Percentiles rank a stretch among this genome's conserved stretches.
These are phyloP conservation scores for Petaurus breviceps DNA, from an alignment of 2,113 vertebrate genomes.

Conservation along the genomic window DNA sequence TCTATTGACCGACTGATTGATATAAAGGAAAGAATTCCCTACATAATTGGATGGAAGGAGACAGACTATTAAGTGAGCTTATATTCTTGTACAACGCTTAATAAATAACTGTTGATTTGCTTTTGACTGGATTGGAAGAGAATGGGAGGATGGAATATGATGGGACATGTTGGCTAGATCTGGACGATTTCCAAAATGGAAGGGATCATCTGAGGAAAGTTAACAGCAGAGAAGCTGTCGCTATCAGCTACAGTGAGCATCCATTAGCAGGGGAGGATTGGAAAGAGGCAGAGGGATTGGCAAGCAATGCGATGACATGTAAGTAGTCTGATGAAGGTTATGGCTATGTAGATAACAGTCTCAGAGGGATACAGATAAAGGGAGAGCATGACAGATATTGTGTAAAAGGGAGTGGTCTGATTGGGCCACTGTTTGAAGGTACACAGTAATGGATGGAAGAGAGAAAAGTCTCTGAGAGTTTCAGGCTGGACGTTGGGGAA, in stretches of 20 bases:
- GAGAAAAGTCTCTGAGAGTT: background rate
- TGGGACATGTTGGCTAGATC: background rate
- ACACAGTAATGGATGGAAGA: background rate
- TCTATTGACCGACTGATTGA: background rate
- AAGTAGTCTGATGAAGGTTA: background rate
- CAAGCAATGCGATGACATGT: background rate
- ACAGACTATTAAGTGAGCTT: background rate
- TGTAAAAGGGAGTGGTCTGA: background rate
- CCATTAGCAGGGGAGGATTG: background rate
- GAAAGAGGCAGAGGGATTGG: background rate
- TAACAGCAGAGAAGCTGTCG: background rate
- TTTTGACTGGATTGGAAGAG: background rate
- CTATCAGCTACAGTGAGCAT: background rate
- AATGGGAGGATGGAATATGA: background rate
- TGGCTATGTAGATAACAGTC: background rate
- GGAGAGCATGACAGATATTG: background rate
- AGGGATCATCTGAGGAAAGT: background rate
- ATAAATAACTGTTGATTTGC: background rate
- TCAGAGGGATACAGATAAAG: background rate
- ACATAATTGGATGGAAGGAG: background rate
- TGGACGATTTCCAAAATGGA: background rate
- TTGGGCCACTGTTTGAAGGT: background rate
- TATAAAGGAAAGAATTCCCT: background rate
- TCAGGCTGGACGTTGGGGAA: background rate
- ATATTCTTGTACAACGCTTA: background rate